These are phyloP conservation scores for Drosophila prolongata DNA, from an alignment of 2,888 invertebrate genomes.

Conservation along the genomic window DNA sequence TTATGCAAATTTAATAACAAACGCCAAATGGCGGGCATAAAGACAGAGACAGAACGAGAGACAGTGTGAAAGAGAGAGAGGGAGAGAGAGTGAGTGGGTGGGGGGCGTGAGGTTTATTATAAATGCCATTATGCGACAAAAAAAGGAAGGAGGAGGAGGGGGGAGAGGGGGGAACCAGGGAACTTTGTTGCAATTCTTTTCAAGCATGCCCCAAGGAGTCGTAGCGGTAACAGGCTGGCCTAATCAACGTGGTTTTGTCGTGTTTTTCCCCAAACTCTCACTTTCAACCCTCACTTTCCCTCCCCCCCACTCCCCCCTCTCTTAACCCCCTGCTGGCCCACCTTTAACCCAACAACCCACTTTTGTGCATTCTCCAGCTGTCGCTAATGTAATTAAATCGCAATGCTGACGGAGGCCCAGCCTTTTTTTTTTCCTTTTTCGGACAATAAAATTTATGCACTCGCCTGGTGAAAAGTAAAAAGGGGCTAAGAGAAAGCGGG, in stretches of 20 bases:
- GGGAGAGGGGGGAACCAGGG: background rate
- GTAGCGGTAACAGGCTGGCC: constrained; percentile 41
- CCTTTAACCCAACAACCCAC: constrained; percentile 12
- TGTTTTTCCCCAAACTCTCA: constrained; percentile 5
- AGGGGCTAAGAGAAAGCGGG: background rate
- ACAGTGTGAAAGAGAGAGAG: background rate
- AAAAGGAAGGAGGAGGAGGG: background rate
- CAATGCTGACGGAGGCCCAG: constrained; percentile 52
- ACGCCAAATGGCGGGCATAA: constrained; percentile 55
- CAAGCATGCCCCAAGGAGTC: constrained; percentile 73
- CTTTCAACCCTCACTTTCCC: background rate
- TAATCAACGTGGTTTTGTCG: constrained; percentile 43
- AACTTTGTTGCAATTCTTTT: constrained; percentile 60
- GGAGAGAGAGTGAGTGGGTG: background rate
- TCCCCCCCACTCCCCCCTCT: background rate
- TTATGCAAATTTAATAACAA: constrained; percentile 75
- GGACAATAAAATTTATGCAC: constrained; percentile 73
- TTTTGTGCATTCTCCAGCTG: constrained; percentile 34
- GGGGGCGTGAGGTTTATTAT: constrained; percentile 50
- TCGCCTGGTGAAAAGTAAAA: constrained; percentile 37
- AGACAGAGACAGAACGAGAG: constrained; percentile 11
- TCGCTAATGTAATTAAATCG: constrained; percentile 72
- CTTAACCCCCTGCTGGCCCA: background rate
- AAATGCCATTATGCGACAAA: constrained; percentile 62
- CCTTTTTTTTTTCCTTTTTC: constrained; percentile 48